Conservation (phyloP, 2,888 invertebrate genomes). For the Stramonita haemastoma region DNA sequence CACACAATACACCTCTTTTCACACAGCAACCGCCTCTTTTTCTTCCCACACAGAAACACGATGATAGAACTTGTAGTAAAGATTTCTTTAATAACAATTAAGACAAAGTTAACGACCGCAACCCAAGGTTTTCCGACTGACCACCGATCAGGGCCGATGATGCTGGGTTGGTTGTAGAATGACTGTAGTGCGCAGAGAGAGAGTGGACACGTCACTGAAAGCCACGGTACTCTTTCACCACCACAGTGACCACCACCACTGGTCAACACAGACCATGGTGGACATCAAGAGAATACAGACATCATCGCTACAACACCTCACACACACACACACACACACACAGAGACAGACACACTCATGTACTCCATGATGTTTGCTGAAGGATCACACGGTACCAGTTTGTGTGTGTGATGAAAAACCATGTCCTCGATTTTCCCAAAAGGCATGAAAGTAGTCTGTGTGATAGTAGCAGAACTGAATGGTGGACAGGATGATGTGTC, state of each 20-base stretch:
- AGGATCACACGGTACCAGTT: not conserved
- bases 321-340: constrained; percentile 9
- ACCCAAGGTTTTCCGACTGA: not conserved
- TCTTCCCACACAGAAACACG: not conserved
- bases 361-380: too few species aligned
- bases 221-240: not conserved
- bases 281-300: not conserved
- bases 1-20: too few species aligned
- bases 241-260: not conserved
- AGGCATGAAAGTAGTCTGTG: not conserved
- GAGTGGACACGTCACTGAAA: constrained; percentile 4
- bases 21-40: too few species aligned
- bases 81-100: constrained; percentile 23
- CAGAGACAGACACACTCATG: not conserved
- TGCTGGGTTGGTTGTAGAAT: too few species aligned
- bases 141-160: not conserved
- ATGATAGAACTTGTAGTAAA: not conserved
- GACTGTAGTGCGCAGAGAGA: not conserved
- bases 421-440: not conserved
- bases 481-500: not conserved
- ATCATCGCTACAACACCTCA: not conserved
- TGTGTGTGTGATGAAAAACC: not conserved
- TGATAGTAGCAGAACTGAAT: not conserved
- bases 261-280: not conserved
- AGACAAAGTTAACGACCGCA: constrained; percentile 13